phyloP scores from a whole-genome alignment of 2,113 vertebrate genomes.

The Acanthochromis polyacanthus region DNA sequence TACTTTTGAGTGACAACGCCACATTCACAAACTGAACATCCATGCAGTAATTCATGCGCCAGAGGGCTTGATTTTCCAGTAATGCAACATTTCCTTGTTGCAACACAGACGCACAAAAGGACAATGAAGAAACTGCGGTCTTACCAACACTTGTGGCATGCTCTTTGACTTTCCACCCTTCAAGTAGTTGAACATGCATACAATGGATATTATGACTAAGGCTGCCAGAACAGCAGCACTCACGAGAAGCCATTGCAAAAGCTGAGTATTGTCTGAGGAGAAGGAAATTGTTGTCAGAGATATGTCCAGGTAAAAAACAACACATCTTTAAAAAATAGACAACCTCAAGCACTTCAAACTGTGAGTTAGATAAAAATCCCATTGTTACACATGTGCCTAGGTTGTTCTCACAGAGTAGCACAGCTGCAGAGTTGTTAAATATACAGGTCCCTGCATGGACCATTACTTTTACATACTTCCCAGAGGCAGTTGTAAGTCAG shows the following conservation, averaged over 20 bases:
- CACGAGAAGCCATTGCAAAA: conserved; percentile 48
- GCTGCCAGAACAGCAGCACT: conserved; percentile 42
- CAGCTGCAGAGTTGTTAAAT: too few species aligned
- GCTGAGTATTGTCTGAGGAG: conserved; percentile 28
- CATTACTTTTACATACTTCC: neutral
- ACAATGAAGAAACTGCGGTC: conserved; percentile 12
- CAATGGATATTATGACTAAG: neutral
- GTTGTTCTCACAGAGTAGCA: neutral
- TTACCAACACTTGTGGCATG: conserved; percentile 75
- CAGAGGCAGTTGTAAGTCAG: neutral
- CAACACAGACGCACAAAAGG: neutral
- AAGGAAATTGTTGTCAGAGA: conserved; percentile 6
- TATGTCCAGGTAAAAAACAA: neutral
- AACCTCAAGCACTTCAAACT: too few species aligned
- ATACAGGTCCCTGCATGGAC: neutral
- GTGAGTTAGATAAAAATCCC: neutral
- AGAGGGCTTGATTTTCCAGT: conserved; percentile 38
- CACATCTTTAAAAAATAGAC: neutral
- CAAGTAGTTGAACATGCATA: conserved; percentile 49
- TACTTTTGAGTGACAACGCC: neutral
- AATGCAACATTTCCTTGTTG: conserved; percentile 49
- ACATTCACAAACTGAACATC: neutral
- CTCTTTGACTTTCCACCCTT: conserved; percentile 39
- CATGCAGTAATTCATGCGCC: neutral
- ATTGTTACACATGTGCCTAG: conserved; percentile 3